Conservation (phyloP, 2,888 invertebrate species). For the Sphaerophoria rueppellii region DNA sequence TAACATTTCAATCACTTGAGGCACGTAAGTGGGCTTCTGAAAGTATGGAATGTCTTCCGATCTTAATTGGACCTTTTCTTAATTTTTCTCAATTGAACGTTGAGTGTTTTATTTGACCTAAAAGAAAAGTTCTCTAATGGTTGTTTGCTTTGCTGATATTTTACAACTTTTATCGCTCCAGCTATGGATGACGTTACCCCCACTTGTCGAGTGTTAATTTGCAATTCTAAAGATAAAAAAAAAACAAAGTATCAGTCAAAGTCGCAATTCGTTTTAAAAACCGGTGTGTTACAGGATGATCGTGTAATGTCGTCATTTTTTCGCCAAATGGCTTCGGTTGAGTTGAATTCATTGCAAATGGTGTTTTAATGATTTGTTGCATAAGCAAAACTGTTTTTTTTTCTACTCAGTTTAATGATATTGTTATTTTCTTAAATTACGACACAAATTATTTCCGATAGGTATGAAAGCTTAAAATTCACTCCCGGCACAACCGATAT, state of each 20-base stretch:
- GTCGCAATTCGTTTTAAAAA: slow-evolving; percentile 1
- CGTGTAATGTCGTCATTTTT: slow-evolving; percentile 6
- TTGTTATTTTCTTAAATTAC: too few species aligned
- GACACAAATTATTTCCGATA: too few species aligned
- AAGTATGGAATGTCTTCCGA: background rate
- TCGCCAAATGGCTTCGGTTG: background rate
- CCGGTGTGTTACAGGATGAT: slow-evolving; percentile 16
- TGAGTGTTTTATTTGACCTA: slow-evolving; percentile 3
- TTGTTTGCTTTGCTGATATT: background rate
- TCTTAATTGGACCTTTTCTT: background rate
- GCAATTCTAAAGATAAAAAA: background rate
- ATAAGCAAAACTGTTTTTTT: background rate
- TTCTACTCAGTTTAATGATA: background rate
- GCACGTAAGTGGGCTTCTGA: background rate
- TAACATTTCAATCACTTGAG: background rate
- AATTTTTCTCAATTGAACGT: background rate
- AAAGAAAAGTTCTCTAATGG: background rate
- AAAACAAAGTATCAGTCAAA: background rate
- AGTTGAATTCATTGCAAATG: background rate
- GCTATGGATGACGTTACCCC: too few species aligned
- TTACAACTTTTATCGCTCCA: background rate
- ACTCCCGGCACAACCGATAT: too few species aligned
- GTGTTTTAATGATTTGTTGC: background rate
- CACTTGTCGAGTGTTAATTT: background rate
- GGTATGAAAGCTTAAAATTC: too few species aligned